These are phyloP conservation scores for Zophobas morio DNA, from an alignment of 1,140 invertebrate genomes.

Conservation along the genomic window DNA sequence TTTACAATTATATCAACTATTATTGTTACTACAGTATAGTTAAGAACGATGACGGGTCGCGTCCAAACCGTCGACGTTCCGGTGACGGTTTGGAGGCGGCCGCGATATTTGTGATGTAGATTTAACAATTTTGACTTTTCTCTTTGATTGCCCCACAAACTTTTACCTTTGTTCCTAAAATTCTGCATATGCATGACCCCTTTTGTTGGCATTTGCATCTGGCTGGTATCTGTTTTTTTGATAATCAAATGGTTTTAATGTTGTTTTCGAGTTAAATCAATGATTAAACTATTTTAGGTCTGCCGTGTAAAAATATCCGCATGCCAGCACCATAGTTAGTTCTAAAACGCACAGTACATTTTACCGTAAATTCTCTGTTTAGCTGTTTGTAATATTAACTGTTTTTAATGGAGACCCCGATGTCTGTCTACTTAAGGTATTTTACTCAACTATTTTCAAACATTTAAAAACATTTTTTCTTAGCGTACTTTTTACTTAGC, in stretches of 20 bases:
- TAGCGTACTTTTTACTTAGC: slow-evolving; percentile 40
- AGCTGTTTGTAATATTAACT: slow-evolving; percentile 49
- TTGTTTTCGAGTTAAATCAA: slow-evolving; percentile 53
- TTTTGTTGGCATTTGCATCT: slow-evolving; percentile 64
- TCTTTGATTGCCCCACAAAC: slow-evolving; percentile 53
- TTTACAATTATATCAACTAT: slow-evolving; percentile 38
- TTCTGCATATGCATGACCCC: slow-evolving; percentile 64
- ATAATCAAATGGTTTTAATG: slow-evolving; percentile 57
- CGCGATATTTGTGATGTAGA: slow-evolving; percentile 37
- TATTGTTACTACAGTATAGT: slow-evolving; percentile 26
- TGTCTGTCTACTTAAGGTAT: slow-evolving; percentile 53
- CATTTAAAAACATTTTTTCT: slow-evolving; percentile 51
- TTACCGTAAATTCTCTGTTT: slow-evolving; percentile 54
- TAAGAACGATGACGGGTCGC: slow-evolving; percentile 18
- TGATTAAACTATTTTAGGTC: slow-evolving; percentile 50
- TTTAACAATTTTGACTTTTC: slow-evolving; percentile 51
- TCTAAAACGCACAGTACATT: slow-evolving; percentile 63
- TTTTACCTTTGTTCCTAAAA: slow-evolving; percentile 56
- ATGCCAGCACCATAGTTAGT: slow-evolving; percentile 66
- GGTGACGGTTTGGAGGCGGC: slow-evolving; percentile 14
- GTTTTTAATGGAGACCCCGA: slow-evolving; percentile 52
- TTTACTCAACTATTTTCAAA: slow-evolving; percentile 49
- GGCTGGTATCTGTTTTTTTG: slow-evolving; percentile 63
- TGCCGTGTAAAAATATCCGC: slow-evolving; percentile 57
- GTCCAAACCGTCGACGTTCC: slow-evolving; percentile 10